phyloP scores from a whole-genome alignment of 2,797 vertebrate species.

The Numenius phaeopus region DNA sequence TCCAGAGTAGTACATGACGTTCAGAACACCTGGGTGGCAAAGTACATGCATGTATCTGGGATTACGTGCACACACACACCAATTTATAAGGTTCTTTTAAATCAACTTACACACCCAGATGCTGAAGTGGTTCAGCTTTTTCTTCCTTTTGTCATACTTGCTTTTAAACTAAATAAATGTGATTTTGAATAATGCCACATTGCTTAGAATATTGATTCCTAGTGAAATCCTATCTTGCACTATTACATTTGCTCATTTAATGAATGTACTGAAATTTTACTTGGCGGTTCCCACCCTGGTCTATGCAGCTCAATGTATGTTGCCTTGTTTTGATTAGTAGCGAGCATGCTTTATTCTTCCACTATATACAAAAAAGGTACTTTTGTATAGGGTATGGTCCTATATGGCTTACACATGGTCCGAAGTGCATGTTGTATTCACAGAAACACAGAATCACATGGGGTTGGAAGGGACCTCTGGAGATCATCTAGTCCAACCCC shows the following conservation, averaged over 20 bases:
- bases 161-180: not conserved
- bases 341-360: not conserved
- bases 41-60: not conserved
- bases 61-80: not conserved
- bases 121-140: not conserved
- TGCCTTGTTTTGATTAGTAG: not conserved
- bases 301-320: not conserved
- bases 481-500: too few relatives aligned
- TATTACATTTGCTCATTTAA: not conserved
- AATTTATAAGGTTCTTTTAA: not conserved
- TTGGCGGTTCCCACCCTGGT: not conserved
- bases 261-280: not conserved
- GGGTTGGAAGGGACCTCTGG: too few relatives aligned
- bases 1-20: not conserved
- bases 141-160: not conserved
- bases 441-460: not conserved
- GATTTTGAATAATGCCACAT: not conserved
- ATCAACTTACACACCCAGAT: not conserved
- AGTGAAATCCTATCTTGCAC: not conserved
- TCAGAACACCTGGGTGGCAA: not conserved
- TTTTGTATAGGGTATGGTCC: not conserved
- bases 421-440: not conserved
- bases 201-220: not conserved
- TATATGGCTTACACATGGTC: not conserved
- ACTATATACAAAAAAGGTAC: not conserved